A percentile compares a stretch with the other conserved stretches of the same genome.
Conservation (phyloP, 53 echinoderm and acorn worm genomes). For the Apostichopus leukothele region DNA sequence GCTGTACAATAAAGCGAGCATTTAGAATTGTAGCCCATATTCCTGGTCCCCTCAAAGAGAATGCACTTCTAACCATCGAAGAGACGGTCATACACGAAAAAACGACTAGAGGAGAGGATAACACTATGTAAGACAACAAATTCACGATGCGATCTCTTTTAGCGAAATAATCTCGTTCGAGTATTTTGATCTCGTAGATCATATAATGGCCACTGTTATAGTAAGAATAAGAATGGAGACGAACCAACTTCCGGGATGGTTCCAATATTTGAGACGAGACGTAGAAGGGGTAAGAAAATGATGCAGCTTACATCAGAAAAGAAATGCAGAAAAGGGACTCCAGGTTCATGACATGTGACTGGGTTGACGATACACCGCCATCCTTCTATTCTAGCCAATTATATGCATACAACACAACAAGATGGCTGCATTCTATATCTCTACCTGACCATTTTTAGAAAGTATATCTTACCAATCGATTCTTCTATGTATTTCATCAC, state of each 20-base stretch:
- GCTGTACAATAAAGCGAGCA: slow-evolving; percentile 14
- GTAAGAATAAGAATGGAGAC: not conserved
- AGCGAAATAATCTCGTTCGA: not conserved
- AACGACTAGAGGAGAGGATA: not conserved
- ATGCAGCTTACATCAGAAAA: too few species aligned
- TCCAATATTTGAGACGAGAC: not conserved
- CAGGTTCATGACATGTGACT: too few species aligned
- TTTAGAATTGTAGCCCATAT: not conserved
- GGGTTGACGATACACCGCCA: too few species aligned
- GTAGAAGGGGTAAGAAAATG: too few species aligned
- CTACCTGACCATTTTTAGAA: too few species aligned
- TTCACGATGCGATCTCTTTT: not conserved
- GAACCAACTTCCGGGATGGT: slow-evolving; percentile 27
- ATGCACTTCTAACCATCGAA: slow-evolving; percentile 2
- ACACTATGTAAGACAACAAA: slow-evolving; percentile 13
- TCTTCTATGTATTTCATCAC: not conserved
- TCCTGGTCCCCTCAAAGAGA: not conserved
- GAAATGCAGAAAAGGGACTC: too few species aligned
- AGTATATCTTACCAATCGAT: not conserved
- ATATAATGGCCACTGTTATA: not conserved
- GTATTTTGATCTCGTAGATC: not conserved
- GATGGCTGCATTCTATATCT: too few species aligned
- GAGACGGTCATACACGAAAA: slow-evolving; percentile 33
- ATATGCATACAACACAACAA: too few species aligned
- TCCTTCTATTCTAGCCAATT: too few species aligned